Conservation (phyloP, 2,113 vertebrate genomes). For the Octodon degus region DNA sequence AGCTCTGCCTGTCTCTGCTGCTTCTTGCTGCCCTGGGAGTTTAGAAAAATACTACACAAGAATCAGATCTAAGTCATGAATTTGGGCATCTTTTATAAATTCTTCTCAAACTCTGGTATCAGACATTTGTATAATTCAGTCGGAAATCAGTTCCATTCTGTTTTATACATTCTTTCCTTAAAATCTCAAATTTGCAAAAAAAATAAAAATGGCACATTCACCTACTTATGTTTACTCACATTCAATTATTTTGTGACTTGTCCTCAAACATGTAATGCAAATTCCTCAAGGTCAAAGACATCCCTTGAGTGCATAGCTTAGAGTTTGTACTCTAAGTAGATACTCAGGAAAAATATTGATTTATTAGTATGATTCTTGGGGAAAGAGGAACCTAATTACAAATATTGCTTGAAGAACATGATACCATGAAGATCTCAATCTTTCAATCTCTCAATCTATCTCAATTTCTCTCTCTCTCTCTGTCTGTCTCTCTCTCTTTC, state of each 20-base stretch:
- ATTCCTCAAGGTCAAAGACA: neutral
- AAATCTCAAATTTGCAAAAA: neutral
- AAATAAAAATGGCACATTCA: neutral
- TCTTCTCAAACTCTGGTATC: neutral
- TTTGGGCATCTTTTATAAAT: neutral
- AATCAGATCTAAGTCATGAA: neutral
- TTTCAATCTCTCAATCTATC: neutral
- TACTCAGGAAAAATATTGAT: neutral
- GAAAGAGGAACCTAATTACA: neutral
- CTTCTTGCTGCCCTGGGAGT: neutral
- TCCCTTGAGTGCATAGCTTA: neutral
- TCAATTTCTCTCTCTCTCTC: neutral
- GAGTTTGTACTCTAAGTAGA: neutral
- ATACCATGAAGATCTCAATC: neutral
- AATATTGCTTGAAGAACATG: neutral
- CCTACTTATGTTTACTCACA: neutral
- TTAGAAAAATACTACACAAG: neutral
- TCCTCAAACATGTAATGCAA: neutral
- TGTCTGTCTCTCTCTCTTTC: neutral
- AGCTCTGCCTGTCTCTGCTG: neutral
- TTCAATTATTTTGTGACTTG: slow-evolving; percentile 28
- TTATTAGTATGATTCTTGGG: neutral
- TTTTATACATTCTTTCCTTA: neutral
- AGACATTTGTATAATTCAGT: neutral
- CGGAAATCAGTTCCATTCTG: neutral